These are phyloP conservation scores for Psilopogon haemacephalus DNA, from an alignment of 2,113 vertebrate genomes.

Conservation along the genomic window DNA sequence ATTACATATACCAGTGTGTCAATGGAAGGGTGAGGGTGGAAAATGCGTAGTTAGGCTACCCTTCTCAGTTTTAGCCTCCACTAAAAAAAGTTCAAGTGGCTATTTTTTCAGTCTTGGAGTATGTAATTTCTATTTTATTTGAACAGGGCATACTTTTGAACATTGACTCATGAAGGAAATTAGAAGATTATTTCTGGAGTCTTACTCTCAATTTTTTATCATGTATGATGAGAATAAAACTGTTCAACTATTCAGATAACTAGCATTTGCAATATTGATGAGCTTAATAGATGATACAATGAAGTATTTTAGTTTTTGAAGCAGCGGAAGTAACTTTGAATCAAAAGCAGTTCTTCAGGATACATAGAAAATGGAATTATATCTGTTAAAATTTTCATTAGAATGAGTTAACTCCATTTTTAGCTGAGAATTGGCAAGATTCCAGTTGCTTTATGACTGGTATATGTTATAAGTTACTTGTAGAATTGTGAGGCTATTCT, in stretches of 20 bases:
- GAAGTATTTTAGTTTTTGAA: neutral
- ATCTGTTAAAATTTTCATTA: neutral
- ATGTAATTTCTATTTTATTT: slow-evolving; percentile 4
- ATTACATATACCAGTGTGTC: neutral
- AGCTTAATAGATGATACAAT: neutral
- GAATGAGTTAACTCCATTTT: neutral
- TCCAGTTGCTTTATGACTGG: neutral
- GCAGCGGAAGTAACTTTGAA: slow-evolving; percentile 4
- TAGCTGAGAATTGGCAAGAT: neutral
- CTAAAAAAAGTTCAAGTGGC: neutral
- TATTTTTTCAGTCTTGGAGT: neutral
- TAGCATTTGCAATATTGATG: slow-evolving; percentile 46
- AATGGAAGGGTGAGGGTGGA: neutral
- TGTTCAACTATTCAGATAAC: neutral
- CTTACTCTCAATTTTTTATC: slow-evolving; percentile 1
- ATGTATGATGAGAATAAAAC: slow-evolving; percentile 29
- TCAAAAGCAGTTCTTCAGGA: neutral
- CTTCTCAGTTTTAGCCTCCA: neutral
- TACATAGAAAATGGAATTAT: neutral
- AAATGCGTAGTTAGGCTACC: neutral
- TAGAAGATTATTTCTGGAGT: slow-evolving; percentile 25
- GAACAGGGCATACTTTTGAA: neutral
- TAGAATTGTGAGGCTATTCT: neutral
- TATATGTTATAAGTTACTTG: neutral
- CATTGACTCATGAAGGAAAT: slow-evolving; percentile 15